Conservation (phyloP, 2,888 invertebrate species). For the Apamea crenata region DNA sequence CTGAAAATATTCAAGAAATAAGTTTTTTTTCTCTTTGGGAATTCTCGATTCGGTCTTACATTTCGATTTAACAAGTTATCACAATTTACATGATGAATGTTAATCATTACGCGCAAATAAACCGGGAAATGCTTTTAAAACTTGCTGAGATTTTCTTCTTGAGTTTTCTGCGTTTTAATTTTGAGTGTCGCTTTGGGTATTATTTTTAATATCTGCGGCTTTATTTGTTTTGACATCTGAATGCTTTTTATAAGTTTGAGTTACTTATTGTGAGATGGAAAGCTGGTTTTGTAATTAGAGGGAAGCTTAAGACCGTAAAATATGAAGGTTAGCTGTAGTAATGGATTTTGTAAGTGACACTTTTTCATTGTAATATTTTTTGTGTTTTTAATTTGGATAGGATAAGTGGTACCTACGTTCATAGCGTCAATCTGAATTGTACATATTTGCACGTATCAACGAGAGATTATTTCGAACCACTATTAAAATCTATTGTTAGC, state of each 20-base stretch:
- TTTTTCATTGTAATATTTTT: not conserved
- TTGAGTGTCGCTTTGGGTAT: slow-evolving; percentile 68
- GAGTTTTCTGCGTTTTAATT: slow-evolving; percentile 70
- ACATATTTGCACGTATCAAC: not conserved
- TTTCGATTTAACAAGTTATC: slow-evolving; percentile 84
- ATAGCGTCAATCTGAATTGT: too few relatives aligned
- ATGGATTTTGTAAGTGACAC: not conserved
- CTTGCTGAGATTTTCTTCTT: slow-evolving; percentile 67
- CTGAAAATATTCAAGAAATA: slow-evolving; percentile 70
- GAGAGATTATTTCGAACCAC: not conserved
- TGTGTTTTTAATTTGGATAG: not conserved
- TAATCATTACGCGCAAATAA: slow-evolving; percentile 81
- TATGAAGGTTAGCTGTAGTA: not conserved
- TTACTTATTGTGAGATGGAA: slow-evolving; percentile 15
- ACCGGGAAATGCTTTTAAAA: slow-evolving; percentile 80
- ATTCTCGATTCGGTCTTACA: slow-evolving; percentile 71
- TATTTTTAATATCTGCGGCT: slow-evolving; percentile 53
- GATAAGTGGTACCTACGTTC: not conserved
- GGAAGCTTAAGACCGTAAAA: not conserved
- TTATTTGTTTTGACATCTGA: slow-evolving; percentile 61
- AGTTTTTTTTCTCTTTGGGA: slow-evolving; percentile 66
- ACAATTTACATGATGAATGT: slow-evolving; percentile 88
- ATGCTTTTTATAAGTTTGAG: slow-evolving; percentile 50
- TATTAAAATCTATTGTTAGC: not conserved
- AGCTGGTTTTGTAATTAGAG: slow-evolving; percentile 7